phyloP scores from a whole-genome alignment of 2,888 invertebrate genomes.

The Polia nebulosa region DNA sequence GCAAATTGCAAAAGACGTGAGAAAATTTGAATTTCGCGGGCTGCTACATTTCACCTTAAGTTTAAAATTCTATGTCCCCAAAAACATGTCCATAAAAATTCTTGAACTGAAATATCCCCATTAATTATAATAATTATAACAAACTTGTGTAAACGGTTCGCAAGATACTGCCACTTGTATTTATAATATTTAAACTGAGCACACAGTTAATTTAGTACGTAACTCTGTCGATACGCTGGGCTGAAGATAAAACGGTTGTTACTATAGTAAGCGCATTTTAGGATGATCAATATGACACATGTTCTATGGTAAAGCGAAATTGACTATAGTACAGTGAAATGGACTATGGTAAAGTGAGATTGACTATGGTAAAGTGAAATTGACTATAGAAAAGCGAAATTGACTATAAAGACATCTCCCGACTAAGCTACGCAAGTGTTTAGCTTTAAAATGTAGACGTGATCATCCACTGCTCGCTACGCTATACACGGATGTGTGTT shows the following conservation, averaged over 20 bases:
- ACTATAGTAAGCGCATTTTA: slow-evolving; percentile 7
- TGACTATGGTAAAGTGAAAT: background rate
- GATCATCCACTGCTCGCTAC: too few species aligned
- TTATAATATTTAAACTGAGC: slow-evolving; percentile 58
- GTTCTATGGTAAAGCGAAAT: background rate
- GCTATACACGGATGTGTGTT: too few species aligned
- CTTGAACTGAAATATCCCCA: background rate
- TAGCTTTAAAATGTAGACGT: too few species aligned
- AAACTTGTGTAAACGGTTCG: slow-evolving; percentile 30
- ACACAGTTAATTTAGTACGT: slow-evolving; percentile 58
- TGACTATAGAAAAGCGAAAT: background rate
- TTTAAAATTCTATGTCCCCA: background rate
- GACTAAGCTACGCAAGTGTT: background rate
- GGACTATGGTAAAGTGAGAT: background rate
- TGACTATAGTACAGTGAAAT: background rate
- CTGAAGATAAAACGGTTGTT: slow-evolving; percentile 48
- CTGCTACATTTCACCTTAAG: too few species aligned
- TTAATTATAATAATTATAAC: background rate
- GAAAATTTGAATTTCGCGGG: too few species aligned
- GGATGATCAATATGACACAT: slow-evolving; percentile 7
- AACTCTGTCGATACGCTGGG: slow-evolving; percentile 13
- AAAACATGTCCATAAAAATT: slow-evolving; percentile 9
- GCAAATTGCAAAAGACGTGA: too few species aligned
- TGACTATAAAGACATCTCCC: background rate
- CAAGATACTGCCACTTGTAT: slow-evolving; percentile 63